Evolutionary conservation across 2,797 vertebrate genomes (phyloP).

Genomic region (Cercopithecus mitis): DNA sequence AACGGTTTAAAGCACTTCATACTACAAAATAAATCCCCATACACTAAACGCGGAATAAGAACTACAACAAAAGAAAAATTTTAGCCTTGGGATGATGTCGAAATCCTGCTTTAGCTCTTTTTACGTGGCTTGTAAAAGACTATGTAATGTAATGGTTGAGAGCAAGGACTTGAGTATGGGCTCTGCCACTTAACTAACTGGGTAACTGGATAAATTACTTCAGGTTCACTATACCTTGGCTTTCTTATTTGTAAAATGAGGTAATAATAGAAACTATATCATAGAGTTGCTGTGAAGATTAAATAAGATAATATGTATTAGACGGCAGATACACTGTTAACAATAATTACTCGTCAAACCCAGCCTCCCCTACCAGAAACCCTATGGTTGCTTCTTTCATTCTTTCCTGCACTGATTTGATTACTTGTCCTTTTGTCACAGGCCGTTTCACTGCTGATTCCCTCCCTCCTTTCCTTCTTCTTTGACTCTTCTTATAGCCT

Average conservation of each 20-base stretch:
- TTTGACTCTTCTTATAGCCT: constrained; percentile 45
- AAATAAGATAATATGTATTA: not conserved
- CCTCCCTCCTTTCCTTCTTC: not conserved
- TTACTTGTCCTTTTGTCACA: constrained; percentile 26
- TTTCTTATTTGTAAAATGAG: constrained; percentile 24
- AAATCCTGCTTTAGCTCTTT: not conserved
- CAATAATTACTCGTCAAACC: not conserved
- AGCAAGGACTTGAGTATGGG: not conserved
- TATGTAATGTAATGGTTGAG: not conserved
- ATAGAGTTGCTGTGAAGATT: not conserved
- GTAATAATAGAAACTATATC: not conserved
- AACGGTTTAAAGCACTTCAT: not conserved
- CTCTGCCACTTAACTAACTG: constrained; percentile 14
- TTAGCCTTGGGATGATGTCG: not conserved
- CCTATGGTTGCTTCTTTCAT: not conserved
- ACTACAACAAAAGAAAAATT: not conserved
- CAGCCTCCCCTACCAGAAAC: not conserved
- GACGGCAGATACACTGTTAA: not conserved
- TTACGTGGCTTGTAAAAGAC: not conserved
- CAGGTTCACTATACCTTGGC: not conserved
- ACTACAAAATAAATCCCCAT: constrained; percentile 39
- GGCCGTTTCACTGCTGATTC: not conserved
- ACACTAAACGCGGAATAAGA: not conserved
- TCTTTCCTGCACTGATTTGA: not conserved
- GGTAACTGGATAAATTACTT: not conserved